Evolutionary conservation across 2,113 vertebrate genomes (phyloP), one percentile per base, ranked within the genome.

Genomic region (Madoqua kirkii): DNA sequence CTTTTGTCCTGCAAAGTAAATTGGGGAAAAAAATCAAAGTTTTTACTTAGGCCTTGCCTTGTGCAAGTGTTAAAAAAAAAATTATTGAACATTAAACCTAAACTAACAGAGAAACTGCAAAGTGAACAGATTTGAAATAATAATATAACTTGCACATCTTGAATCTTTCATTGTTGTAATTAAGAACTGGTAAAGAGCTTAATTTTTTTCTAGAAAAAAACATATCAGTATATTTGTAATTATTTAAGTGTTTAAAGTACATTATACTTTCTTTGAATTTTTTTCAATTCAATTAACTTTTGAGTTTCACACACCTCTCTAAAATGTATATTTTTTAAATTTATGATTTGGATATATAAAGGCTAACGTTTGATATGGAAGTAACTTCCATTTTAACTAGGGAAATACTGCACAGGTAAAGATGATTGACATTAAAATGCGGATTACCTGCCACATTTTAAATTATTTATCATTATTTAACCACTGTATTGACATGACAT

Each of bases 401-500:
- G 43, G 83, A 79, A 94, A 87, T 82, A 52, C 9, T 78, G 2
- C n/a, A 36, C 40, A 40, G 40, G 25, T 92, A 52, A 79, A 83
- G 33, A 95, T 87, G 36, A 97, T 50, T 95, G 94, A 74, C 85
- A 91, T 94, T 87, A 84, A 93, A 78, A 95, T 81, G 48, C 78
- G 48, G 48, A 89, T 89, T 93, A 91, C 8, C 89, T 95, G 96
- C 40, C 91, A 95, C 50, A 82, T 89, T 92, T 93, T 88, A 93
- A 97, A 94, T 97, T 97, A 97, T 98, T 97, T 97, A 96, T 97
- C 87, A 71, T 92, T 96, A 90, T 96, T 97, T 98, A 98, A 94
- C 78, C 94, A 95, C 94, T 85, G 31, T 85, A 97, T 94, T 96
- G 97, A 97, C 23, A 3, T 95, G 92, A 94, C 78, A 89, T 93